Percentiles rank a stretch among this genome's conserved stretches.
phyloP scores from a whole-genome alignment of 64 coral and sea anemone species.

The Actinia equina region DNA sequence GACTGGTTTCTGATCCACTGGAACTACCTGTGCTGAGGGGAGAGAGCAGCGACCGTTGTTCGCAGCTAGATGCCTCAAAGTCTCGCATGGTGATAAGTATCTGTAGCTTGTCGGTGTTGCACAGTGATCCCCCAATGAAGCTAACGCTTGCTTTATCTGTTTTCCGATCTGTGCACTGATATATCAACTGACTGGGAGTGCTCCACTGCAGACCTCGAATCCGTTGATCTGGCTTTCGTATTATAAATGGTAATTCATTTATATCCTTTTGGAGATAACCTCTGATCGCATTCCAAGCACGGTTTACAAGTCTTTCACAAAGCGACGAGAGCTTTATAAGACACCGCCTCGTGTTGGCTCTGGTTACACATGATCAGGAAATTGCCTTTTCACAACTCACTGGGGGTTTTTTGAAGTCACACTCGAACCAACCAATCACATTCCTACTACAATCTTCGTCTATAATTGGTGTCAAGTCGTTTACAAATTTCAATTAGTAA shows the following conservation, averaged over 20 bases:
- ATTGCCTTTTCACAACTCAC: conserved; percentile 53
- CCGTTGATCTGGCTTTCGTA: conserved; percentile 26
- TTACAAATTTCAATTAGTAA: conserved; percentile 44
- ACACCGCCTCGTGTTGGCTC: conserved; percentile 32
- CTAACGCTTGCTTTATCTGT: conserved; percentile 6
- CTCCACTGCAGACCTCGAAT: background rate
- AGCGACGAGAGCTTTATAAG: background rate
- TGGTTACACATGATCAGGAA: conserved; percentile 49
- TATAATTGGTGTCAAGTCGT: conserved; percentile 57
- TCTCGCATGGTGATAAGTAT: conserved; percentile 15
- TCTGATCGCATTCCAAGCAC: conserved; percentile 27
- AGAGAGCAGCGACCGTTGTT: conserved; percentile 15
- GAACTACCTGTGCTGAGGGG: conserved; percentile 42
- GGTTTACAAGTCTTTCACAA: background rate
- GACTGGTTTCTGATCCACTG: conserved; percentile 57
- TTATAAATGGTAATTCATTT: conserved; percentile 66
- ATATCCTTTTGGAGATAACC: conserved; percentile 60
- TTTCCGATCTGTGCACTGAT: conserved; percentile 6
- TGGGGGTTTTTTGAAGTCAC: background rate
- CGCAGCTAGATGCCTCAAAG: conserved; percentile 23
- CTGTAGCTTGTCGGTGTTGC: background rate
- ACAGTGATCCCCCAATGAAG: background rate
- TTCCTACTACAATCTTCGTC: background rate
- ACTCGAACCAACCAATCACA: conserved; percentile 26
- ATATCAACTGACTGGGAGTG: conserved; percentile 12